phyloP scores from a whole-genome alignment of 2,888 invertebrate genomes.

The Phalera bucephala region DNA sequence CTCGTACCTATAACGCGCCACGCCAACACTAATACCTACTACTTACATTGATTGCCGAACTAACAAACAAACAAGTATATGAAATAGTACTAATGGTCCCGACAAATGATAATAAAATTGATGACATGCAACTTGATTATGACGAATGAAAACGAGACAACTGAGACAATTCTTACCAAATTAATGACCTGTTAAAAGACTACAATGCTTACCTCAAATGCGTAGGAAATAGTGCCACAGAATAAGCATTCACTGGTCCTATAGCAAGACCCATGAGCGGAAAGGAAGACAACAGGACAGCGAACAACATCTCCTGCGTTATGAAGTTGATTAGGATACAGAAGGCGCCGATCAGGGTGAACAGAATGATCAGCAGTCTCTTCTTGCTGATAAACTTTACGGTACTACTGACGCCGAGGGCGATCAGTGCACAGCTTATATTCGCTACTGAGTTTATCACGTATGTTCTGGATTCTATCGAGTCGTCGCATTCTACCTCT shows the following conservation, averaged over 20 bases:
- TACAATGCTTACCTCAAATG: constrained; percentile 74
- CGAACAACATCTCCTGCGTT: constrained; percentile 58
- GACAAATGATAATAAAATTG: too few species aligned
- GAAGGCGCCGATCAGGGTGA: constrained; percentile 53
- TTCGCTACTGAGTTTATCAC: constrained; percentile 60
- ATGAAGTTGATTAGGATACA: constrained; percentile 64
- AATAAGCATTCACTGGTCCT: constrained; percentile 71
- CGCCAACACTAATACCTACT: too few species aligned
- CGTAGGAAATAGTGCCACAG: constrained; percentile 73
- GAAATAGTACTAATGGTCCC: too few species aligned
- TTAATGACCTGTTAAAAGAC: too few species aligned
- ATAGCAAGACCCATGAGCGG: constrained; percentile 61
- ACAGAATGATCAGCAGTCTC: constrained; percentile 51
- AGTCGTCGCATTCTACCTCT: constrained; percentile 52
- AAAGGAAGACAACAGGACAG: constrained; percentile 59
- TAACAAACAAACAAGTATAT: too few species aligned
- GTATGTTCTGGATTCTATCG: constrained; percentile 60
- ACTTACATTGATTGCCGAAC: too few species aligned
- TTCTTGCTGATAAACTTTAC: constrained; percentile 70
- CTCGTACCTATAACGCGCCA: too few species aligned
- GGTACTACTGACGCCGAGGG: constrained; percentile 52
- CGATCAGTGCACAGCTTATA: constrained; percentile 53
- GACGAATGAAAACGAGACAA: too few species aligned
- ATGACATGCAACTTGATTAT: too few species aligned
- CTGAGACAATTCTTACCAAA: too few species aligned